phyloP scores from a whole-genome alignment of 2,888 invertebrate genomes.

The Tuta absoluta region DNA sequence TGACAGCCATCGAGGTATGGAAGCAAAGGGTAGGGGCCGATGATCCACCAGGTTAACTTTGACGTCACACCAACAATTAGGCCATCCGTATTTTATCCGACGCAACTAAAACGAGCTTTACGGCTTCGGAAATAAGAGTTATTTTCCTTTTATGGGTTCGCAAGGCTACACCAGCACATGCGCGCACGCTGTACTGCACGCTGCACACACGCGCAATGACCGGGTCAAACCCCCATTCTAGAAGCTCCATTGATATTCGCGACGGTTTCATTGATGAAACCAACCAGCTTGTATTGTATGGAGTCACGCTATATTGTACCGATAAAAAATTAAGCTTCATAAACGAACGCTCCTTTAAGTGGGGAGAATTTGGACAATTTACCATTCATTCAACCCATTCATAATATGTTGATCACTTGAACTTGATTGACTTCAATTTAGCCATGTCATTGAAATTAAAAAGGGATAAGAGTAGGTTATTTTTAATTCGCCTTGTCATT shows the following conservation, averaged over 20 bases:
- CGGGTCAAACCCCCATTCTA: constrained; percentile 72
- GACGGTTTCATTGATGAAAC: constrained; percentile 70
- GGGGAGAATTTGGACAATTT: constrained; percentile 19
- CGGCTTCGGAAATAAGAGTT: constrained; percentile 7
- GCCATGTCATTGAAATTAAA: constrained; percentile 17
- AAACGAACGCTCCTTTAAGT: constrained; percentile 21
- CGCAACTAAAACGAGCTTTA: constrained; percentile 1
- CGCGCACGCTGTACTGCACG: constrained; percentile 39
- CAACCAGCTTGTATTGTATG: constrained; percentile 43
- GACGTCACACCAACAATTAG: constrained; percentile 38
- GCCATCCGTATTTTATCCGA: constrained; percentile 28
- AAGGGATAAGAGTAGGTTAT: constrained; percentile 5
- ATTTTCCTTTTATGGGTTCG: constrained; percentile 9
- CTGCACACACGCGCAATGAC: constrained; percentile 63
- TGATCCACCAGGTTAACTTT: constrained; percentile 32
- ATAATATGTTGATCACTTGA: constrained; percentile 14
- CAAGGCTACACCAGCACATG: constrained; percentile 39
- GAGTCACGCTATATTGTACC: constrained; percentile 26
- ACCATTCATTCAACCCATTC: constrained; percentile 20
- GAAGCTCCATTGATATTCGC: constrained; percentile 75
- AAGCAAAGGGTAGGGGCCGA: constrained; percentile 16
- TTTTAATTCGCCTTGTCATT: background rate
- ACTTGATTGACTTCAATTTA: constrained; percentile 10
- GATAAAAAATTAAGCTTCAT: constrained; percentile 26
- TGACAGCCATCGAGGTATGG: constrained; percentile 1